Conservation (phyloP, 2,113 vertebrate species). For the Sphaerodactylus townsendi region DNA sequence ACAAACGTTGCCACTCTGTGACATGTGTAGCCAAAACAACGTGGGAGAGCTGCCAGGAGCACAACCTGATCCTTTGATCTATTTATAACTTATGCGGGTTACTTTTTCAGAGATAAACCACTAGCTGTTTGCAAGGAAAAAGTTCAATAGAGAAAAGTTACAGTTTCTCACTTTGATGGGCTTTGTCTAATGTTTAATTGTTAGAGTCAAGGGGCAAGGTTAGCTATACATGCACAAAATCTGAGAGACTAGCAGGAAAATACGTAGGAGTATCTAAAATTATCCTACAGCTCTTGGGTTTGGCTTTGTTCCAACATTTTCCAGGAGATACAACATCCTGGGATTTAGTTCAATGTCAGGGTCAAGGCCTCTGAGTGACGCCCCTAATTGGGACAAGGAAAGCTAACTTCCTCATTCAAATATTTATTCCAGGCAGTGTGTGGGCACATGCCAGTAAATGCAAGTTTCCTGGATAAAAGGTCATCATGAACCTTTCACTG, state of each 20-base stretch:
- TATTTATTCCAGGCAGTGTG: not conserved
- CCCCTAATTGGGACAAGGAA: not conserved
- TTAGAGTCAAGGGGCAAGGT: not conserved
- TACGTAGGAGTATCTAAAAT: not conserved
- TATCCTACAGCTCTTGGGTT: not conserved
- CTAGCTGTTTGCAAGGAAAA: conserved; percentile 1
- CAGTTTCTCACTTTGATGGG: not conserved
- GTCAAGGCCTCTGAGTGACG: not conserved
- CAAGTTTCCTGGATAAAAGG: not conserved
- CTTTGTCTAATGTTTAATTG: not conserved
- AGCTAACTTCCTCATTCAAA: not conserved
- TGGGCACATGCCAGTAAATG: not conserved
- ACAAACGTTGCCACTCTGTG: not conserved
- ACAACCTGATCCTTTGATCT: not conserved
- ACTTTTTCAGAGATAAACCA: not conserved
- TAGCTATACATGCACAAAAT: not conserved
- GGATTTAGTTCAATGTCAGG: not conserved
- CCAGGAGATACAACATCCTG: not conserved
- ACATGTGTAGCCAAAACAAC: not conserved
- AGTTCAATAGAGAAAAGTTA: not conserved
- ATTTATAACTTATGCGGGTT: conserved; percentile 20
- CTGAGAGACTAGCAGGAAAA: not conserved
- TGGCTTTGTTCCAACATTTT: not conserved
- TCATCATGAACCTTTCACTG: not conserved
- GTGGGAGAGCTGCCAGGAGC: not conserved